phyloP scores from a whole-genome alignment of 2,888 invertebrate species.

The Acheta domesticus region DNA sequence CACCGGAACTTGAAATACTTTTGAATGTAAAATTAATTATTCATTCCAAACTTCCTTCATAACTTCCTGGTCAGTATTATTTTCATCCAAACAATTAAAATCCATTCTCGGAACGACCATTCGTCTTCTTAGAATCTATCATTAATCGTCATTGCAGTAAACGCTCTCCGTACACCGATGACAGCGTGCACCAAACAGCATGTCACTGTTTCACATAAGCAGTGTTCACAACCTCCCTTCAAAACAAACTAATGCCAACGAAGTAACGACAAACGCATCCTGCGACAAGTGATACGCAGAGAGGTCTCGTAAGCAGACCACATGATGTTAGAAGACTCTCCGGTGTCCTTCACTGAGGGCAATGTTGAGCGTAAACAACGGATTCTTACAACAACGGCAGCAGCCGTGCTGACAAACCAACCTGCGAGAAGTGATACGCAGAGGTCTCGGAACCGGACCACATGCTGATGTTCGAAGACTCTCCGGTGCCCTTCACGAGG shows the following conservation, averaged over 20 bases:
- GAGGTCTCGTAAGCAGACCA: conserved; percentile 29
- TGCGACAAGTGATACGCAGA: conserved; percentile 27
- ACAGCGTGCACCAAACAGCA: no score
- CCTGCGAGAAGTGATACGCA: conserved; percentile 28
- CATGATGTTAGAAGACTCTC: conserved; percentile 29
- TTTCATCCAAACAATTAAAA: no score
- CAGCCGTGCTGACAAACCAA: neutral
- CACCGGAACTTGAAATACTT: no score
- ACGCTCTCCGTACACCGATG: no score
- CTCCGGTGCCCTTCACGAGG: conserved; percentile 27
- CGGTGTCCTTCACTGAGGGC: conserved; percentile 27
- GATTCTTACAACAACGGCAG: neutral
- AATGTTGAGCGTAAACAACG: neutral
- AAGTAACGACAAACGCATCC: neutral
- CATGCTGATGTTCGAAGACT: conserved; percentile 30
- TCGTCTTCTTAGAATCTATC: no score
- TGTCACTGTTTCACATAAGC: no score
- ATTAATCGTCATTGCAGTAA: no score
- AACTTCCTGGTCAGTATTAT: no score
- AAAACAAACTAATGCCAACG: neutral
- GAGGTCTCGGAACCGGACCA: conserved; percentile 29
- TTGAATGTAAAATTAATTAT: no score
- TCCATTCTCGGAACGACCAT: no score
- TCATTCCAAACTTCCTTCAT: no score
- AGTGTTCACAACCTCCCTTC: no score